These are phyloP conservation scores for Plutella xylostella DNA, from an alignment of 2,888 invertebrate species.

Conservation along the genomic window DNA sequence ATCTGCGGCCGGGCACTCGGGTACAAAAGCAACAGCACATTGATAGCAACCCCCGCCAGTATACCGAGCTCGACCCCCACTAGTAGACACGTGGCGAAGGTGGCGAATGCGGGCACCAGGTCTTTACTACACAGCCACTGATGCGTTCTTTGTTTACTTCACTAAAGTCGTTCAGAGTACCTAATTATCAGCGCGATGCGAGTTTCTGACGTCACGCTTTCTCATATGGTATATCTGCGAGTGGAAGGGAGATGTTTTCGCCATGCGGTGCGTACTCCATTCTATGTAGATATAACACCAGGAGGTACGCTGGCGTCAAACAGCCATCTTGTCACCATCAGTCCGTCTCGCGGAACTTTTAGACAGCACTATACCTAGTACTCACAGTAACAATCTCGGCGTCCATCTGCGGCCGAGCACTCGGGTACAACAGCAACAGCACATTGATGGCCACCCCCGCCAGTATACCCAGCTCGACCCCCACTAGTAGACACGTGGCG, in stretches of 20 bases:
- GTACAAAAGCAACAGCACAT: constrained; percentile 81
- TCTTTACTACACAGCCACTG: constrained; percentile 85
- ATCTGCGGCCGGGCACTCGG: constrained; percentile 85
- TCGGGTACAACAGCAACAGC: constrained; percentile 81
- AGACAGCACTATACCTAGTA: too few species aligned
- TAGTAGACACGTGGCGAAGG: constrained; percentile 83
- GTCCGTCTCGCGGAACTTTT: too few species aligned
- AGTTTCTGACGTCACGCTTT: too few species aligned
- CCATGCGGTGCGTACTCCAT: too few species aligned
- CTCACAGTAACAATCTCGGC: constrained; percentile 77
- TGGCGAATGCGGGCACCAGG: constrained; percentile 82
- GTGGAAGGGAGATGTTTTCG: too few species aligned
- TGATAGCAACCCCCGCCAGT: constrained; percentile 82
- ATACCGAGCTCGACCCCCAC: constrained; percentile 91
- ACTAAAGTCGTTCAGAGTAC: too few species aligned
- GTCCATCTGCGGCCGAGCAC: constrained; percentile 81
- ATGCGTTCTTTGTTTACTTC: too few species aligned
- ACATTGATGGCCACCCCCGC: constrained; percentile 85
- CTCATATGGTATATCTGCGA: too few species aligned
- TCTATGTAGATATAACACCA: too few species aligned
- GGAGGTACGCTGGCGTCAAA: too few species aligned
- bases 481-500: constrained; percentile 80
- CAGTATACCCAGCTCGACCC: constrained; percentile 89
- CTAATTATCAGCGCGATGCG: too few species aligned
- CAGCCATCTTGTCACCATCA: too few species aligned